phyloP scores from a whole-genome alignment of 2,888 invertebrate species.

The Tyria jacobaeae region DNA sequence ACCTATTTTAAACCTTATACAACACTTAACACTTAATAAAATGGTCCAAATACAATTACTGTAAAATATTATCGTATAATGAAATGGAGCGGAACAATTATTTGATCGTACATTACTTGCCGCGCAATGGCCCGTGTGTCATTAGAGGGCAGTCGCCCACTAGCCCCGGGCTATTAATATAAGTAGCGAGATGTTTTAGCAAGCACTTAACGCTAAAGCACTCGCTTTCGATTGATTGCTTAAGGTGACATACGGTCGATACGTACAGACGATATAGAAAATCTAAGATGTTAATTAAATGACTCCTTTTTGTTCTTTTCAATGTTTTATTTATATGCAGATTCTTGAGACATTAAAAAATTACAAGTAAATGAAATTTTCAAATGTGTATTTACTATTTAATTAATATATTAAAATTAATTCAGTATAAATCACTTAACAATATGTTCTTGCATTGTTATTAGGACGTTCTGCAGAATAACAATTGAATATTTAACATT shows the following conservation, averaged over 20 bases:
- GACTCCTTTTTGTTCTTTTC: no score
- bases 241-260: conserved; percentile 37
- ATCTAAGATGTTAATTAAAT: background rate
- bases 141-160: conserved; percentile 50
- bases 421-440: background rate
- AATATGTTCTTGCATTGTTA: background rate
- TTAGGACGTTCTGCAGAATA: background rate
- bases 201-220: conserved; percentile 62
- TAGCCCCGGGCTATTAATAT: conserved; percentile 62
- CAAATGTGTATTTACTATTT: no score
- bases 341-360: no score
- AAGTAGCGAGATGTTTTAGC: conserved; percentile 59
- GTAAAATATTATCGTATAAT: conserved; percentile 26
- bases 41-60: conserved; percentile 3
- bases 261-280: background rate
- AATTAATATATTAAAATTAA: background rate
- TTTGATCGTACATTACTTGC: conserved; percentile 61
- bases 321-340: no score
- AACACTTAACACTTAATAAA: conserved; percentile 15
- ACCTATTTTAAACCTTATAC: background rate
- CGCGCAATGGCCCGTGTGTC: conserved; percentile 64
- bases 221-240: conserved; percentile 65
- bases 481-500: background rate
- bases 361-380: no score
- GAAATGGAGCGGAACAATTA: conserved; percentile 59